Percentiles rank a stretch among this genome's conserved stretches.
Evolutionary conservation across 2,797 vertebrate species (phyloP).

Genomic region (Clarias pachynema): DNA sequence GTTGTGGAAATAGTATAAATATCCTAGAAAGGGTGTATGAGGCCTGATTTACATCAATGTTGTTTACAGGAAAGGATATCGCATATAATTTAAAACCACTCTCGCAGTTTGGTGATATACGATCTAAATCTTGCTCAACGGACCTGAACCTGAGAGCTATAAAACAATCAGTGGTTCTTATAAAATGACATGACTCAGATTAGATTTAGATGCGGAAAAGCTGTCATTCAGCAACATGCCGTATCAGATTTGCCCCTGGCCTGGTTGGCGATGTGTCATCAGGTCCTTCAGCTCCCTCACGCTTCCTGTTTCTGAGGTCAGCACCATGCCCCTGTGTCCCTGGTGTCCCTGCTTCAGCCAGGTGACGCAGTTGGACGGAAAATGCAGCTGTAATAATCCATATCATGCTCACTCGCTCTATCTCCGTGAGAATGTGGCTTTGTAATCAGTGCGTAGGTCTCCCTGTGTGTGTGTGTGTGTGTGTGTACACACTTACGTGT

Average conservation of each 20-base stretch:
- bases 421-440: conserved; percentile 30
- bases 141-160: neutral
- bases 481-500: neutral
- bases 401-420: conserved; percentile 5
- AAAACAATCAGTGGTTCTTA: neutral
- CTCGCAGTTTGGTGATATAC: neutral
- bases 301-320: conserved; percentile 21
- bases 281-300: conserved; percentile 4
- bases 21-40: neutral
- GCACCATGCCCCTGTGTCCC: neutral
- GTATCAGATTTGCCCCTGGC: conserved; percentile 10
- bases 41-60: neutral
- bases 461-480: conserved; percentile 7
- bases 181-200: conserved; percentile 10
- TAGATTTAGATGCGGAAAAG: conserved; percentile 9
- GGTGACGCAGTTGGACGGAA: conserved; percentile 38
- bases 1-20: neutral
- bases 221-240: neutral
- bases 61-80: neutral
- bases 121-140: neutral
- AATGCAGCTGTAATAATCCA: conserved; percentile 23
- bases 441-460: conserved; percentile 12
- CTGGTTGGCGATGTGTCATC: conserved; percentile 31
- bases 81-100: neutral
- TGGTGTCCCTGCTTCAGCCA: conserved; percentile 1